Evolutionary conservation across 2,113 vertebrate genomes (phyloP), one percentile per base, ranked within the genome.

Genomic region (Otus sunia): DNA sequence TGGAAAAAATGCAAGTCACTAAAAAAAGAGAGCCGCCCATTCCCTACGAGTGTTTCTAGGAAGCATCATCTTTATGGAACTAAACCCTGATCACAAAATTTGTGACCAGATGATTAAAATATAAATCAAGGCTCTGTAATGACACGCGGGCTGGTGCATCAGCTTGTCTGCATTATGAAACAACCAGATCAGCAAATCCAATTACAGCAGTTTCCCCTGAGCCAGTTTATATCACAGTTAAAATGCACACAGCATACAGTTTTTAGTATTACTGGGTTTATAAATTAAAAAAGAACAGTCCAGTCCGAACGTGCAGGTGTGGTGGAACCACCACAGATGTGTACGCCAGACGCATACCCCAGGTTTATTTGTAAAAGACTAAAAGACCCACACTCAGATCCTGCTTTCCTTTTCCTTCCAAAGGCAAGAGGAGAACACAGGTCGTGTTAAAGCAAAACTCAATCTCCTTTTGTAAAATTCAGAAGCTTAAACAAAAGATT

Each of bases 181-280:
- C n/a, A 2, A 27, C 2, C 52, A 11, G 19, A 18, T 21, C 52
- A 55, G 81, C 59, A 62, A 59, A 78, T 5, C 45, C 79, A 9
- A 1, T 2, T 20, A 4, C 58, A 55, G 73, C 15, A 4, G 39
- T 1, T 22, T 41, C 41, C 71, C n/a, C 55, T 2, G 37, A 34
- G 79, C 55, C 66, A 7, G 7, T 2, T 17, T 11, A 1, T 15
- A 26, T 2, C 22, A 1, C 0, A 14, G 47, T 36, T n/a, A 3
- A 45, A 23, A 1, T 3, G 34, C 50, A 11, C 2, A 7, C 0
- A 25, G 60, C 50, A 9, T 2, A 16, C 4, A 22, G 36, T 0
- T 62, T 12, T 6, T 0, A 6, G 4, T 2, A 7, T 4, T 12
- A 6, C 34, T 19, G 72, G 5, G 15, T n/a, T 68, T 43, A 3